Evolutionary conservation across 1,140 invertebrate species (phyloP).

Genomic region (Pristionchus pacificus): DNA sequence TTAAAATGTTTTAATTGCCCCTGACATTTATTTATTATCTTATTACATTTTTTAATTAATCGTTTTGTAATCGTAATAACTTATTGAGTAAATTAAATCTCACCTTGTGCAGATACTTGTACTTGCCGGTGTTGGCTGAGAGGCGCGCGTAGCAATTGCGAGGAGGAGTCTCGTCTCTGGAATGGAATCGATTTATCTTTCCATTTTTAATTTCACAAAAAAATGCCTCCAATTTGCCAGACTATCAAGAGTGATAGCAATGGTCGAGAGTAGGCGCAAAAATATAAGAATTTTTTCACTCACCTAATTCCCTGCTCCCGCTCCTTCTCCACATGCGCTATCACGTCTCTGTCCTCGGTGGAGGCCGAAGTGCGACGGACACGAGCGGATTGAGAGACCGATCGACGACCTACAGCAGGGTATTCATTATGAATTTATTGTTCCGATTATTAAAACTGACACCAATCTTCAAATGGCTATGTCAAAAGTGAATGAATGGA

Average conservation of each 20-base stretch:
- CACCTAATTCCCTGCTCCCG: too few relatives aligned
- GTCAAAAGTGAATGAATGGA: too few relatives aligned
- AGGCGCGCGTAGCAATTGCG: conserved; percentile 6
- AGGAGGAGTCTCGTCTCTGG: too few relatives aligned
- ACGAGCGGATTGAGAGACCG: conserved; percentile 4
- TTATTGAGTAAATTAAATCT: not conserved
- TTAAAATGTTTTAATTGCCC: too few relatives aligned
- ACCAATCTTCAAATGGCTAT: not conserved
- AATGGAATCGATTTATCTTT: too few relatives aligned
- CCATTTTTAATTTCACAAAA: too few relatives aligned
- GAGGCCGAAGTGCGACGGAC: conserved; percentile 37
- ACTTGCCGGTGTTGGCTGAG: conserved; percentile 49
- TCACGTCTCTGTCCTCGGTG: conserved; percentile 43
- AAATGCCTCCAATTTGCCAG: too few relatives aligned
- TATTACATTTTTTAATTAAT: conserved; percentile 18
- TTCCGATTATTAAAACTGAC: not conserved
- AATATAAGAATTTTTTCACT: too few relatives aligned
- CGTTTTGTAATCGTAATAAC: not conserved
- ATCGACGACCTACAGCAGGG: not conserved
- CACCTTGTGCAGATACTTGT: conserved; percentile 55
- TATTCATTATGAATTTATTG: too few relatives aligned
- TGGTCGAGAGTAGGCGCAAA: too few relatives aligned
- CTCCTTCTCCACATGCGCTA: conserved; percentile 42
- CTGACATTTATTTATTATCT: too few relatives aligned
- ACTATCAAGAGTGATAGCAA: too few relatives aligned